Evolutionary conservation across 2,888 invertebrate genomes (phyloP).

Genomic region (Acronicta psi): DNA sequence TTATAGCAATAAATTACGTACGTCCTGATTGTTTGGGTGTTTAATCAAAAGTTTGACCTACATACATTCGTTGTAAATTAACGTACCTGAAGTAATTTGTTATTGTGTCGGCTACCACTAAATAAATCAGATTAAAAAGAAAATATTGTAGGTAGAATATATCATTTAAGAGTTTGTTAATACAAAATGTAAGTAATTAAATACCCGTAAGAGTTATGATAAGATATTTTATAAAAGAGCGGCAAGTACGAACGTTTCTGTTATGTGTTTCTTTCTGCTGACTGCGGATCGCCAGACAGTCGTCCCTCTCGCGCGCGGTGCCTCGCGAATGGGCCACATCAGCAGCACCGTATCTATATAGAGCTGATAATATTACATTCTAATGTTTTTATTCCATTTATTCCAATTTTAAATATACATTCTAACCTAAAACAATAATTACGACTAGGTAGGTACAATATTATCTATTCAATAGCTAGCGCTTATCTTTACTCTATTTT

Average conservation of each 20-base stretch:
- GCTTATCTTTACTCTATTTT: no score
- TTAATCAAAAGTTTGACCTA: conserved; percentile 40
- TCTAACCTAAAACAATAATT: no score
- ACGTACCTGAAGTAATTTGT: conserved; percentile 19
- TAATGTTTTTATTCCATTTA: no score
- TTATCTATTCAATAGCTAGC: background rate
- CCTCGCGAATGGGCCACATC: conserved; percentile 83
- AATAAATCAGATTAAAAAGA: conserved; percentile 14
- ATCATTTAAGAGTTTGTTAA: no score
- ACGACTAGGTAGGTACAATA: background rate
- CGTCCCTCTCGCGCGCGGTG: conserved; percentile 80
- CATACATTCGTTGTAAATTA: conserved; percentile 21
- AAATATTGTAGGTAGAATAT: conserved; percentile 2
- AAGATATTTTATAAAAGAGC: conserved; percentile 47
- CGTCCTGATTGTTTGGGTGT: conserved; percentile 34
- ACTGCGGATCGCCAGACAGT: conserved; percentile 83
- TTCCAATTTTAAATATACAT: no score
- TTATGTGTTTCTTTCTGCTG: conserved; percentile 87
- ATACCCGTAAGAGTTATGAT: conserved; percentile 40
- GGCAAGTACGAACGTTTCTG: conserved; percentile 64
- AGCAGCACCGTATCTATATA: conserved; percentile 72
- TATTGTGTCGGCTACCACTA: conserved; percentile 4
- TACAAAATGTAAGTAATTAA: conserved; percentile 40
- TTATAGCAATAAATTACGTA: conserved; percentile 44
- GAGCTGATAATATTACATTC: conserved; percentile 63